phyloP scores from a whole-genome alignment of 2,113 vertebrate genomes.

The Apaloderma vittatum region DNA sequence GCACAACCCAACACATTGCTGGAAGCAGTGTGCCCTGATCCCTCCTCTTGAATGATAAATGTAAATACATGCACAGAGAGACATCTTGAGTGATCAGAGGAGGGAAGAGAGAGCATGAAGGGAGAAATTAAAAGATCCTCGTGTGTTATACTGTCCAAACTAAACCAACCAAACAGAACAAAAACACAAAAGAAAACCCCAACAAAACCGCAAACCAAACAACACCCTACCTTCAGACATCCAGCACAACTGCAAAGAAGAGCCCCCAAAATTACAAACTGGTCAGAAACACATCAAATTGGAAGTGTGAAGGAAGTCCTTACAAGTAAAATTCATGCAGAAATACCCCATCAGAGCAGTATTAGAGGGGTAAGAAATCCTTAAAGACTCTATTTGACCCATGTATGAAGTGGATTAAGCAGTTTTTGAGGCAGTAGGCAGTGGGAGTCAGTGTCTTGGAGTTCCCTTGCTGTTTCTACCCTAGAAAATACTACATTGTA shows the following conservation, averaged over 20 bases:
- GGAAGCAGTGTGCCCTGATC: neutral
- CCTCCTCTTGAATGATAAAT: too few species aligned
- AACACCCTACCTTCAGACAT: neutral
- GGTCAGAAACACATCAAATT: neutral
- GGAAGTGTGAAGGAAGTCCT: neutral
- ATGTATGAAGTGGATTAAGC: neutral
- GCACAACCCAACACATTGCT: neutral
- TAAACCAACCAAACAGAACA: fast-evolving
- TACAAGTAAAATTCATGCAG: neutral
- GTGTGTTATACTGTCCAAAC: neutral
- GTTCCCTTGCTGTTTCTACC: neutral
- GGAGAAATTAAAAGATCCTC: neutral
- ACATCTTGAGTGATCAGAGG: neutral
- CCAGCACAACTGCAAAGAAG: neutral
- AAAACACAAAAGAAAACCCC: too few species aligned
- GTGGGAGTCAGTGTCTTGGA: neutral
- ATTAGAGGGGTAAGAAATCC: neutral
- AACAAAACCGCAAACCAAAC: too few species aligned
- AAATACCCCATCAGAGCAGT: neutral
- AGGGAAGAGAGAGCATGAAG: fast-evolving
- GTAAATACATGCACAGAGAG: neutral
- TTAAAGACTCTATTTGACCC: neutral
- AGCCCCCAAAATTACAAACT: neutral
- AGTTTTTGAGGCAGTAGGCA: neutral
- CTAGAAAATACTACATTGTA: neutral